Percentiles rank a stretch among this genome's conserved stretches.
Evolutionary conservation across 2,113 vertebrate species (phyloP).

Genomic region (Oplegnathus fasciatus): DNA sequence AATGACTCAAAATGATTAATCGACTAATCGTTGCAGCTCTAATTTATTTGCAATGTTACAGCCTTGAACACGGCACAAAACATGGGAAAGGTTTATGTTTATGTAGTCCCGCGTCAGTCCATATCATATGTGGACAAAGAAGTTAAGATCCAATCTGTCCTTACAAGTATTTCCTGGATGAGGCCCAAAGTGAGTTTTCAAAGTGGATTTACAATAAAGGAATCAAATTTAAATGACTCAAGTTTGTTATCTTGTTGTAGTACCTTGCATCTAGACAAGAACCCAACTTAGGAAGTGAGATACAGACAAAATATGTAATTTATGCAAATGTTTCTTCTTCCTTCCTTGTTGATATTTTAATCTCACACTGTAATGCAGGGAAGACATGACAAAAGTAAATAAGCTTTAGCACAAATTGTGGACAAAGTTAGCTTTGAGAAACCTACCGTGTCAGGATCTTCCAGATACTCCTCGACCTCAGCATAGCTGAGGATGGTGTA

Average conservation of each 20-base stretch:
- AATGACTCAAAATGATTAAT: too few species aligned
- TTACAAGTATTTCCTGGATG: not conserved
- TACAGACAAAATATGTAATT: not conserved
- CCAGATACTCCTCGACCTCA: slow-evolving; percentile 90
- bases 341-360: not conserved
- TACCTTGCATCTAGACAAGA: not conserved
- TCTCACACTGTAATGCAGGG: not conserved
- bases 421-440: not conserved
- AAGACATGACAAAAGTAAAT: not conserved
- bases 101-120: not conserved
- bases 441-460: slow-evolving; percentile 92
- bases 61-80: not conserved
- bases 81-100: not conserved
- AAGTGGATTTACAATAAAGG: too few species aligned
- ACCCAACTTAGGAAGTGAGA: not conserved
- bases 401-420: not conserved
- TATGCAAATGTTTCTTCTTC: not conserved
- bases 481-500: slow-evolving; percentile 94
- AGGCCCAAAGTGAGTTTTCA: not conserved
- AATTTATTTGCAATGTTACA: not conserved
- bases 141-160: not conserved
- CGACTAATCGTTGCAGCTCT: too few species aligned
- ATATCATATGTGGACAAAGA: not conserved
- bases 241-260: too few species aligned
- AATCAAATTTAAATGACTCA: too few species aligned